Conservation (phyloP, 1,140 invertebrate genomes). For the Capitella teleta region DNA sequence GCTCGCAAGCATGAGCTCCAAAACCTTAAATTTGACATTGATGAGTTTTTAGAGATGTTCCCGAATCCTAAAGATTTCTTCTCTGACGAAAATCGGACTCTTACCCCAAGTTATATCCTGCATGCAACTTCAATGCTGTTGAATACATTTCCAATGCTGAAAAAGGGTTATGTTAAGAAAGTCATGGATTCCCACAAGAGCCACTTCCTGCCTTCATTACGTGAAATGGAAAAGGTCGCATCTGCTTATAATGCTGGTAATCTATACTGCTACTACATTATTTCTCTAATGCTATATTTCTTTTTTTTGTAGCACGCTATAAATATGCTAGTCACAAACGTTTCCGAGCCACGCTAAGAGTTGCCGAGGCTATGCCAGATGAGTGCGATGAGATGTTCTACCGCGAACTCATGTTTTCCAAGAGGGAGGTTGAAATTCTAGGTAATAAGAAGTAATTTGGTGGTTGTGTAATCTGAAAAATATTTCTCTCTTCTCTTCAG, state of each 20-base stretch:
- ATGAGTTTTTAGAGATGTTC: slow-evolving; percentile 48
- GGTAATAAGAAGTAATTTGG: too few relatives aligned
- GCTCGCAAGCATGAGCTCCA: slow-evolving; percentile 18
- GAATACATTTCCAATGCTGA: slow-evolving; percentile 30
- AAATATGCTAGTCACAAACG: slow-evolving; percentile 14
- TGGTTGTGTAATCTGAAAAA: slow-evolving; percentile 24
- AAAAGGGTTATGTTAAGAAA: slow-evolving; percentile 24
- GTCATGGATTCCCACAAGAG: slow-evolving; percentile 25
- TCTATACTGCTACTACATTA: neutral
- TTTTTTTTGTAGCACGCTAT: neutral
- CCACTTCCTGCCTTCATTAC: slow-evolving; percentile 24
- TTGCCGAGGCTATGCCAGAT: slow-evolving; percentile 25
- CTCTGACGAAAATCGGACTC: slow-evolving; percentile 34
- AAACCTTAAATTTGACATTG: slow-evolving; percentile 38
- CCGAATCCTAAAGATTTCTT: slow-evolving; percentile 48
- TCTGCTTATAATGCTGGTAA: slow-evolving; percentile 2
- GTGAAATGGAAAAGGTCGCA: slow-evolving; percentile 18
- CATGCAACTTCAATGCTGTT: slow-evolving; percentile 27
- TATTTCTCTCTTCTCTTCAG: slow-evolving; percentile 16
- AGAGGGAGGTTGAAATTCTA: slow-evolving; percentile 42
- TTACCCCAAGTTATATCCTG: slow-evolving; percentile 28
- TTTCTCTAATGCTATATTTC: neutral
- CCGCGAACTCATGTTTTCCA: slow-evolving; percentile 44
- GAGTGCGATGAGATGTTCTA: slow-evolving; percentile 34
- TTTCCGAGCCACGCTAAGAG: slow-evolving; percentile 5